Percentiles rank a stretch among this genome's conserved stretches.
Evolutionary conservation across 2,888 invertebrate genomes (phyloP).

Genomic region (Eudiplozoon nipponicum): DNA sequence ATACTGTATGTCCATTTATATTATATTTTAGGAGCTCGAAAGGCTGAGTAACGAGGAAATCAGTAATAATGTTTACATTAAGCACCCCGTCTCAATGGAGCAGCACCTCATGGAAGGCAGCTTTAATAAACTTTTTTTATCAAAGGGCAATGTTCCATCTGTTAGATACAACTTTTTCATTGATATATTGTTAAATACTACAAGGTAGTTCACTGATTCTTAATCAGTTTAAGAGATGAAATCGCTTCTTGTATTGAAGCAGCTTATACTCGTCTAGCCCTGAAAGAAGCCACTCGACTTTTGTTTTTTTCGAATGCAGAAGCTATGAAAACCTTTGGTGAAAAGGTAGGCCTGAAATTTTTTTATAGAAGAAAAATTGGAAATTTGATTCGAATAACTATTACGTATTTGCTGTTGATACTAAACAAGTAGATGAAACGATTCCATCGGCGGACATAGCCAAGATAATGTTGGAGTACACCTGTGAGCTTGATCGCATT

Average conservation of each 20-base stretch:
- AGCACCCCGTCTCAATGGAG: constrained; percentile 67
- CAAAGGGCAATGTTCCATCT: constrained; percentile 73
- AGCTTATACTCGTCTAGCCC: constrained; percentile 58
- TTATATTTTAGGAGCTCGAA: too few relatives aligned
- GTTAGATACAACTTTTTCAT: constrained; percentile 79
- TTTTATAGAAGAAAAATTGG: background rate
- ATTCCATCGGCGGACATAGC: background rate
- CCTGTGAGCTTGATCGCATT: constrained; percentile 4
- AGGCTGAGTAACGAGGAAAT: constrained; percentile 59
- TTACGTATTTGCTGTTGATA: background rate
- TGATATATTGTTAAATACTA: constrained; percentile 68
- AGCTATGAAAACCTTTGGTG: constrained; percentile 45
- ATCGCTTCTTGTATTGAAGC: constrained; percentile 82
- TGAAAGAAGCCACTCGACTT: constrained; percentile 54
- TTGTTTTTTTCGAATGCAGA: constrained; percentile 47
- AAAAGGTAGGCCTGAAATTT: constrained; percentile 33
- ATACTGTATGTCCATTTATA: too few relatives aligned
- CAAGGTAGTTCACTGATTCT: too few relatives aligned
- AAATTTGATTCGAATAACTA: background rate
- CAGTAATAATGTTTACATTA: constrained; percentile 61
- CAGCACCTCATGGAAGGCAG: constrained; percentile 97
- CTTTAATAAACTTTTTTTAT: constrained; percentile 75
- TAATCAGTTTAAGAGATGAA: constrained; percentile 45
- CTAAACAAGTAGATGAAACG: too few relatives aligned
- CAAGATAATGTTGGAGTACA: constrained; percentile 5